phyloP scores from a whole-genome alignment of 2,113 vertebrate species.

The Aix galericulata region DNA sequence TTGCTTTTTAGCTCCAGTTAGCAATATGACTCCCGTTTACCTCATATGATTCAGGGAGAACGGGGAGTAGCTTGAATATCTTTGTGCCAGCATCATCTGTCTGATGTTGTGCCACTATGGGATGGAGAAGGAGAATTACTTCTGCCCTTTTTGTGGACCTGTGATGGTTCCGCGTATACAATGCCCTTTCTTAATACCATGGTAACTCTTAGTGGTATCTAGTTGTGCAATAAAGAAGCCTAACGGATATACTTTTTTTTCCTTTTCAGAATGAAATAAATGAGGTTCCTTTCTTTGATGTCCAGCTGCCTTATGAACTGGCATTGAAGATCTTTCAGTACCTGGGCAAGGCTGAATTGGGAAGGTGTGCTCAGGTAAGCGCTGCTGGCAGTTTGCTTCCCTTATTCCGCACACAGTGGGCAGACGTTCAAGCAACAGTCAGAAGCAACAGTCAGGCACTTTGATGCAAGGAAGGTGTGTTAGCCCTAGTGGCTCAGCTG shows the following conservation, averaged over 20 bases:
- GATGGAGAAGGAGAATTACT: not conserved
- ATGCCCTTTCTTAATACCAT: rapidly evolving
- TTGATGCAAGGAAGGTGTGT: not conserved
- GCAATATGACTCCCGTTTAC: not conserved
- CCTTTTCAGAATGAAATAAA: constrained; percentile 91
- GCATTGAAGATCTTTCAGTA: constrained; percentile 93
- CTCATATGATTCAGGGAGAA: not conserved
- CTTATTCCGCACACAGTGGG: not conserved
- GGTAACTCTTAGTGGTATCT: not conserved
- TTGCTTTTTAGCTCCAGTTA: not conserved
- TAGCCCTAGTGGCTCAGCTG: not conserved
- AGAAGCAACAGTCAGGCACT: not conserved
- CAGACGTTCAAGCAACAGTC: not conserved
- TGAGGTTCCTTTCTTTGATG: constrained; percentile 95
- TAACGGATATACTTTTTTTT: not conserved
- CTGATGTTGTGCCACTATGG: rapidly evolving
- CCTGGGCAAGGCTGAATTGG: constrained; percentile 84
- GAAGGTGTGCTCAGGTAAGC: constrained; percentile 93
- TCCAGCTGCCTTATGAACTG: constrained; percentile 92
- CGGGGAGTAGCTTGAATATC: not conserved
- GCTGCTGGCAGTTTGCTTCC: not conserved
- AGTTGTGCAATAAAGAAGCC: not conserved
- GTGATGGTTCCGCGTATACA: not conserved
- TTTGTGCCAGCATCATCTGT: rapidly evolving
- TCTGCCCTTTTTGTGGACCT: not conserved